Conservation (phyloP, 2,888 invertebrate genomes). For the Euplexia lucipara region DNA sequence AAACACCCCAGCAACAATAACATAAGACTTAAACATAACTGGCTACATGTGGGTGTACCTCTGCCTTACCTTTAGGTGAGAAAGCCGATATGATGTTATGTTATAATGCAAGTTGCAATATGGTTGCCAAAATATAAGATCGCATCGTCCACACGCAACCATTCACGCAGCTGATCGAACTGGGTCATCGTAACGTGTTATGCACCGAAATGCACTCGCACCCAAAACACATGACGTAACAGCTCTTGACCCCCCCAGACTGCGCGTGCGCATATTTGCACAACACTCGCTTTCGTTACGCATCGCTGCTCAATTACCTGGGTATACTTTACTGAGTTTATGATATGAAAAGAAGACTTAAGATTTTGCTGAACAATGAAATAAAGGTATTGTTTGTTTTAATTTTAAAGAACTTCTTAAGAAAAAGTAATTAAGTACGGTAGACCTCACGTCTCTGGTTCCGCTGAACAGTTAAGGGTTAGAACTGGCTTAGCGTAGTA, state of each 20-base stretch:
- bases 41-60: too few relatives aligned
- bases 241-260: slow-evolving; percentile 47
- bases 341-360: background rate
- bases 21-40: too few relatives aligned
- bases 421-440: too few relatives aligned
- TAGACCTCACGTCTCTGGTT: too few relatives aligned
- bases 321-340: slow-evolving; percentile 8
- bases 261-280: slow-evolving; percentile 56
- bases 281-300: slow-evolving; percentile 67
- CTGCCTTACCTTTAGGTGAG: too few relatives aligned
- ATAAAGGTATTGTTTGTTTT: too few relatives aligned
- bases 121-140: slow-evolving; percentile 4
- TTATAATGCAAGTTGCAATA: too few relatives aligned
- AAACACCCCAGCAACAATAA: too few relatives aligned
- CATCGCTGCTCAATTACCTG: slow-evolving; percentile 44
- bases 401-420: too few relatives aligned
- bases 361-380: background rate
- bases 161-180: slow-evolving; percentile 20
- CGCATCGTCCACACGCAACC: slow-evolving; percentile 2
- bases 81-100: too few relatives aligned
- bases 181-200: slow-evolving; percentile 42
- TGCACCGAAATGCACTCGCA: slow-evolving; percentile 35
- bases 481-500: too few relatives aligned
- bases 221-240: slow-evolving; percentile 56
- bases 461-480: too few relatives aligned